Base-by-base conservation (phyloP, 2,888 invertebrate species). In the Erebia palarica region DNA sequence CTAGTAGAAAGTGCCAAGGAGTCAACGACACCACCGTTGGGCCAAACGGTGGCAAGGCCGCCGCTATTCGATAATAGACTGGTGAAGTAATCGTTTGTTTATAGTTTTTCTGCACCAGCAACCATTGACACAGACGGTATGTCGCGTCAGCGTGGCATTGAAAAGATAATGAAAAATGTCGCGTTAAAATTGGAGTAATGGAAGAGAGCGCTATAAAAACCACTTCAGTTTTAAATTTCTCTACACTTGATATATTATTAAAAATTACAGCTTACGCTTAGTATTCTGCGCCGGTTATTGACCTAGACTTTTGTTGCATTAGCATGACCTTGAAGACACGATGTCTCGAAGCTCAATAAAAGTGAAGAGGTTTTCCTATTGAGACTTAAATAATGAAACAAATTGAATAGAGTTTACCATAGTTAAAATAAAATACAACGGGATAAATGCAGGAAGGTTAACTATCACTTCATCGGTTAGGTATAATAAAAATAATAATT, bases 11-110 rank as follows among this genome's bases (percentile, higher is more conserved):
- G 91, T 84, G 85, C 82, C 84, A 82, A 86, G 85, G 89, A 88
- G 90, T 92, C 90, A 91, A 88, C 89, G 90, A 86, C 90, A 88
- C 85, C 91, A 87, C 90, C 87, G 82, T 78, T 83, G 86, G 84
- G 89, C 88, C 92, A 90, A 91, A 85, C 84, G 86, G 90, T 84
- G 86, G 85, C 92, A 92, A 92, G 92, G 92, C 92, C 91, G 84
- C 82, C 79, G 81, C 83, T 84, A 84, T 88, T 88, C 87, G 88
- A 89, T 90, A 91, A 90, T 87, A 87, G 86, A 80, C 76, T 81
- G 82, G 82, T 87, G 86, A 88, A 84, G 85, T 90, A 90, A 90
- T 84, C 78, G 88, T 90, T 91, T 92, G 89, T 91, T 90, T 91
- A 87, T 87, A 78, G 85, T 90, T 90, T 86, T 89, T 88, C 82